Conservation (phyloP, 2,113 vertebrate species). For the Syngnathus typhle region DNA sequence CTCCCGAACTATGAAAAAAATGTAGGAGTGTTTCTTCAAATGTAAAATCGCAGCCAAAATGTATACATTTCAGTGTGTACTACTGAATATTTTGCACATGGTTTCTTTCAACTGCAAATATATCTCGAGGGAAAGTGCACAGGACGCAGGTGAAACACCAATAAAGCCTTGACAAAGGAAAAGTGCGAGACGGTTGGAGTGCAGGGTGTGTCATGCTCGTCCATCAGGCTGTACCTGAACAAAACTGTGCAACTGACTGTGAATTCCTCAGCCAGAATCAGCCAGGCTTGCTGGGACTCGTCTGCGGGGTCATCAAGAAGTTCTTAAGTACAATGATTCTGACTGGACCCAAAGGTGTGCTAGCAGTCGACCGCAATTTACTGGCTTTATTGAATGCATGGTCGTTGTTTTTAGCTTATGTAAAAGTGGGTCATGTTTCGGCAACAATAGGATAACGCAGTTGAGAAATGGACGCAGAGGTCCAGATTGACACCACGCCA, state of each 20-base stretch:
- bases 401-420: no score
- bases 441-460: background rate
- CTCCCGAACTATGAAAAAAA: background rate
- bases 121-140: constrained; percentile 26
- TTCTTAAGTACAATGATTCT: no score
- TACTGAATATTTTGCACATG: background rate
- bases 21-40: background rate
- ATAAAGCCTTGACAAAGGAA: constrained; percentile 36
- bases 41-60: background rate
- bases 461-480: constrained; percentile 13
- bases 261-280: constrained; percentile 24
- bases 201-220: constrained; percentile 51
- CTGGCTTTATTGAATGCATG: no score
- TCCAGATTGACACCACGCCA: constrained; percentile 18
- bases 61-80: background rate
- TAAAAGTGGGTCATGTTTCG: background rate
- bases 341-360: no score
- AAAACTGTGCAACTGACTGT: constrained; percentile 32
- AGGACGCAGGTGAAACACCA: constrained; percentile 16
- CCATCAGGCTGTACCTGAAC: constrained; percentile 46
- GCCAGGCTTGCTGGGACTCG: constrained; percentile 31
- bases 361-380: no score
- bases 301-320: constrained; percentile 1
- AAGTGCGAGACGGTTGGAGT: constrained; percentile 48
- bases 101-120: constrained; percentile 11